Percentiles rank a stretch among this genome's conserved stretches.
Evolutionary conservation across 1,140 invertebrate species (phyloP).

Genomic region (Bombus superbus): DNA sequence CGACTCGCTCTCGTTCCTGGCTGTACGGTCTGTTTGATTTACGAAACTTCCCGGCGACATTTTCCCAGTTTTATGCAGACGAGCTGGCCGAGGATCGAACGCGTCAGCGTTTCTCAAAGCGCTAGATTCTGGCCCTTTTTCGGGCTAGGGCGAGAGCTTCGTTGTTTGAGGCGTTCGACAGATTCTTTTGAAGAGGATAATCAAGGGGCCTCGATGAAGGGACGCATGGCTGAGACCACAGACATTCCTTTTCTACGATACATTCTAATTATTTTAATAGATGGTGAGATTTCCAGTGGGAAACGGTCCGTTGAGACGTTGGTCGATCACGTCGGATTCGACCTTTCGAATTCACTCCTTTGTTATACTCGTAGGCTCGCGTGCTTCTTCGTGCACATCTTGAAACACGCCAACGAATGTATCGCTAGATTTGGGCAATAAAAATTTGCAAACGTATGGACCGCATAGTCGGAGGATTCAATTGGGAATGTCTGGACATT

Average conservation of each 20-base stretch:
- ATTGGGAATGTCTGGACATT: not conserved
- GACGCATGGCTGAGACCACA: not conserved
- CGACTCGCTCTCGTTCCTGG: not conserved
- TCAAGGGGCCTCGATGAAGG: too few relatives aligned
- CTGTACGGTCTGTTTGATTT: conserved; percentile 36
- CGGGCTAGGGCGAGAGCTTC: not conserved
- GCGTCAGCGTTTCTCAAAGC: conserved; percentile 25
- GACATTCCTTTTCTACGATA: too few relatives aligned
- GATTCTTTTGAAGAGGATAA: not conserved
- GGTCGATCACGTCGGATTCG: too few relatives aligned
- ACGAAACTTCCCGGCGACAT: conserved; percentile 32
- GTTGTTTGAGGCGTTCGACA: not conserved
- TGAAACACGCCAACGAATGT: not conserved
- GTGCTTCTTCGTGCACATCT: too few relatives aligned
- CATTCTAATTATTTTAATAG: too few relatives aligned
- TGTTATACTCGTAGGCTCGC: too few relatives aligned
- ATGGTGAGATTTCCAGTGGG: too few relatives aligned
- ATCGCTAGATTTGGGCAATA: not conserved
- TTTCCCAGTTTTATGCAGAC: conserved; percentile 36
- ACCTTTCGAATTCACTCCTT: too few relatives aligned
- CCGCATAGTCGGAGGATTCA: not conserved
- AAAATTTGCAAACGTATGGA: not conserved
- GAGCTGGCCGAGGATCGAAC: not conserved
- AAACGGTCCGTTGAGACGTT: too few relatives aligned
- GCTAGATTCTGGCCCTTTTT: not conserved